Evolutionary conservation across 2,888 invertebrate species (phyloP).

Genomic region (Oscheius sp.): DNA sequence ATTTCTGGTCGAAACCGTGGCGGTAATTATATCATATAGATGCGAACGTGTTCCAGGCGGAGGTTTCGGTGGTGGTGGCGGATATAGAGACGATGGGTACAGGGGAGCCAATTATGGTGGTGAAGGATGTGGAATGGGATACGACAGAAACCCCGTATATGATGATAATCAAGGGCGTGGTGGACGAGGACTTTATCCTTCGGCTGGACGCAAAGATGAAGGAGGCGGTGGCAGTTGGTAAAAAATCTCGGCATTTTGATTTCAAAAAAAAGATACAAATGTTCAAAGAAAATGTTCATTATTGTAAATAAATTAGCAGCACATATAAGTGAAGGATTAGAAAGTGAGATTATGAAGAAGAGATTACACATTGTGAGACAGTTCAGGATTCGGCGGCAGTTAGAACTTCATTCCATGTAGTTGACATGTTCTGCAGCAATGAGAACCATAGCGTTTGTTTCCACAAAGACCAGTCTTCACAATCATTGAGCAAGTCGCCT

Average conservation of each 20-base stretch:
- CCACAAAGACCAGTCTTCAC: conserved; percentile 61
- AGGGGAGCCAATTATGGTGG: no score
- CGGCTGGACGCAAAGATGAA: conserved; percentile 62
- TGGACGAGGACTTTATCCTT: conserved; percentile 66
- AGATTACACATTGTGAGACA: conserved; percentile 12
- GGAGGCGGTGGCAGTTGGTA: conserved; percentile 69
- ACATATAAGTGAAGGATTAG: conserved; percentile 20
- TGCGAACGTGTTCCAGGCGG: conserved; percentile 2
- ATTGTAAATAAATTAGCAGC: neutral
- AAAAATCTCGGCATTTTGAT: conserved; percentile 30
- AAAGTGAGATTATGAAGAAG: conserved; percentile 26
- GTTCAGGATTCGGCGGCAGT: neutral
- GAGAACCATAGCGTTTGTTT: conserved; percentile 65
- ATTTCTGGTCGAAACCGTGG: conserved; percentile 40
- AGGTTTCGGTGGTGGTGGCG: conserved; percentile 2
- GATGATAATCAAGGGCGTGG: conserved; percentile 57
- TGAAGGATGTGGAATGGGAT: conserved; percentile 1
- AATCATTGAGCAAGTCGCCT: conserved; percentile 58
- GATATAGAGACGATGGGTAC: neutral
- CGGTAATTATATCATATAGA: neutral
- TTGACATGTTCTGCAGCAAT: conserved; percentile 66
- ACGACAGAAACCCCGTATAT: conserved; percentile 43
- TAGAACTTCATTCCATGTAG: conserved; percentile 14
- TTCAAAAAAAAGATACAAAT: neutral
- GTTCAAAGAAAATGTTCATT: conserved; percentile 5